phyloP scores from a whole-genome alignment of 1,140 invertebrate species.

The Temnothorax longispinosus region DNA sequence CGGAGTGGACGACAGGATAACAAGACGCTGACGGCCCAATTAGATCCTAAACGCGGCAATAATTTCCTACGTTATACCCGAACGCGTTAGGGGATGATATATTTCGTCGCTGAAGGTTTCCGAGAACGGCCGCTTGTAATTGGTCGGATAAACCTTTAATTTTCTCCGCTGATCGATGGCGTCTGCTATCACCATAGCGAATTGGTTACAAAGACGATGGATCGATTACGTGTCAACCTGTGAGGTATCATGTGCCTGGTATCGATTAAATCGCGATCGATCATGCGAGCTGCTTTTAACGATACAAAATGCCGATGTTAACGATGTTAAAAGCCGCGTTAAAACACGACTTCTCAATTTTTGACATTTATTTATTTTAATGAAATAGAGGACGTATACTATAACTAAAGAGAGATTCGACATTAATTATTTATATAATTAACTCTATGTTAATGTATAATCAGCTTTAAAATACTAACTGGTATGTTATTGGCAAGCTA shows the following conservation, averaged over 20 bases:
- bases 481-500: constrained; percentile 39
- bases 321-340: constrained; percentile 1
- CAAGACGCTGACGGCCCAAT: constrained; percentile 78
- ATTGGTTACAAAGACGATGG: constrained; percentile 46
- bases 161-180: constrained; percentile 49
- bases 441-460: constrained; percentile 9
- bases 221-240: constrained; percentile 58
- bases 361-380: not conserved
- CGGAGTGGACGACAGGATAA: constrained; percentile 66
- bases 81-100: constrained; percentile 61
- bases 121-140: constrained; percentile 54
- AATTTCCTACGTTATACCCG: constrained; percentile 48
- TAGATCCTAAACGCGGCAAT: constrained; percentile 72
- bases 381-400: not conserved
- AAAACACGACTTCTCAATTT: not conserved
- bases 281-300: constrained; percentile 28
- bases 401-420: constrained; percentile 4
- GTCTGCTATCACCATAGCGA: constrained; percentile 27
- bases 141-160: constrained; percentile 58
- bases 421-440: constrained; percentile 51
- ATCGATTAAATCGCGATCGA: constrained; percentile 55
- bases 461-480: constrained; percentile 33
- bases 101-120: constrained; percentile 56
- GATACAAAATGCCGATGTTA: not conserved
- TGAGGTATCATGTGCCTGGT: constrained; percentile 37